Base-by-base conservation (phyloP, 2,113 vertebrate genomes). In the Oceanites oceanicus region DNA sequence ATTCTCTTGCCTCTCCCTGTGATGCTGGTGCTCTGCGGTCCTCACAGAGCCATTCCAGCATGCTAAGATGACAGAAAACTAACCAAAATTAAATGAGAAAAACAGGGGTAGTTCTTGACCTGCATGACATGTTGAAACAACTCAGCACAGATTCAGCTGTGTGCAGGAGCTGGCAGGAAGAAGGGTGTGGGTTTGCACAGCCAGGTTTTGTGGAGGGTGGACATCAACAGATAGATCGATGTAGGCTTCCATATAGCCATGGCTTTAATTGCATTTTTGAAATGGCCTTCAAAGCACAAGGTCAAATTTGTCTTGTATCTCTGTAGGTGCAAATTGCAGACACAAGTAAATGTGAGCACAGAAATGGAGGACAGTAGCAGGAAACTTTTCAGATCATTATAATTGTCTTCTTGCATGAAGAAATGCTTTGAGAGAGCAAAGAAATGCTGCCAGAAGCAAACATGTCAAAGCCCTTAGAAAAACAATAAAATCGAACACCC, bases 401-500 rank as follows among this genome's bases (percentile, higher is more conserved):
- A 72, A 79, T 66, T 75, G 32, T 81, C 70, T 83, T 92, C 49
- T 49, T 89, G 68, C 62, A 80, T 63, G 59, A 91, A 90, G 79
- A 91, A 63, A 52, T 87, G 59, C 55, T 72, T 91, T 84, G 67
- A 91, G 77, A 86, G 90, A 62, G 71, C n/a, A 67, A 76, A 88
- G 58, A 90, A 94, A 86, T 89, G 56, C 91, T 94, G 86, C 70
- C 66, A 92, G 92, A 88, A 85, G 89, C 81, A 96, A 94, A 88
- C 59, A 86, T 67, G 80, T 95, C 92, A 91, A 85, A 95, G 23
- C 16, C 42, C 32, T 77, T 76, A 71, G 83, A 73, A 89, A 95
- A 97, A 90, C 80, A 92, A 52, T 22, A 42, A 44, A 85, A 76
- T 73, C 1, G 2, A 91, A 61, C 70, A 83, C 1, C 3, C 68